Evolutionary conservation across 2,113 vertebrate species (phyloP), one percentile per base, ranked within the genome.

Genomic region (Centrocercus urophasianus): DNA sequence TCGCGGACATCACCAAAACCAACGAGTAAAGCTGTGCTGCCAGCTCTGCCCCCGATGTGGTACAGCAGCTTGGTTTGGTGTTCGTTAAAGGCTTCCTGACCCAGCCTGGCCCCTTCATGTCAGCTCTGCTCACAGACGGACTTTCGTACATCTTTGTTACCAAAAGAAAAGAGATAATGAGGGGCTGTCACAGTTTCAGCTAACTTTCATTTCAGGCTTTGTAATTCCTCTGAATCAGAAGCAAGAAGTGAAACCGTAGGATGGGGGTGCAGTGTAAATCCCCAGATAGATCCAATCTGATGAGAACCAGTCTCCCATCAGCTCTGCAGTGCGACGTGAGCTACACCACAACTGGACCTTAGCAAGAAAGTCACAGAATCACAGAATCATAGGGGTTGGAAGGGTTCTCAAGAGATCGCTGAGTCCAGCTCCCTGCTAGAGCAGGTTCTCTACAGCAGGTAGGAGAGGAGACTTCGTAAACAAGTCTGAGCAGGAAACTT

Each of bases 181-280:
- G n/a, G 45, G 43, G 80, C 42, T 78, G 21, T 10, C 2, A 4
- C 25, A 65, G 34, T 54, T 75, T 86, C 20, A 32, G 40, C 14
- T 47, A 87, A 66, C 71, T 94, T 91, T 81, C 88, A 1, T 74
- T 93, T 93, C 57, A 69, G 14, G 30, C 88, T 83, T 80, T 88
- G 22, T 20, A 90, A 67, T 95, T 95, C 83, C 61, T 91, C 57
- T 78, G 76, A 93, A 95, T 32, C 40, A 61, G 92, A 95, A 95
- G 69, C 32, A 65, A 78, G 91, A 95, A 97, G 65, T 69, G 85
- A 90, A 96, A 96, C 57, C 15, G 54, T 30, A 52, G 67, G 17
- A 27, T 65, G 65, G 74, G 30, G 28, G 6, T 80, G 30, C 75
- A 88, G 13, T 60, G 76, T 94, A 93, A 95, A 83, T 72, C 61